Conservation (phyloP, 2,888 invertebrate genomes). For the Polydrusus cervinus region DNA sequence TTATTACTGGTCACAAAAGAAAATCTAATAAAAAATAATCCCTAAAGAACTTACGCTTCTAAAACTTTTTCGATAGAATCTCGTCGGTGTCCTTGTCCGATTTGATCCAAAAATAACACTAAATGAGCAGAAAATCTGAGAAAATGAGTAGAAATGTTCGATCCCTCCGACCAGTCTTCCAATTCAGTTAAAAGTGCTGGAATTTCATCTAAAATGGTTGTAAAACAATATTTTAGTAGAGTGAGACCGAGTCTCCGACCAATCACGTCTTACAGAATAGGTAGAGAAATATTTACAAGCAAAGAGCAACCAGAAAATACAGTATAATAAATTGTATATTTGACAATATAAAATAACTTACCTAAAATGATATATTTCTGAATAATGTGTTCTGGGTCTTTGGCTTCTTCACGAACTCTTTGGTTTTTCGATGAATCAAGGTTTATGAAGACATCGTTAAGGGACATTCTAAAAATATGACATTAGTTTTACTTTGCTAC, state of each 20-base stretch:
- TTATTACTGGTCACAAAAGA: neutral
- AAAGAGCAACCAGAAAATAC: no score
- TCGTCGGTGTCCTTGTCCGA: constrained; percentile 82
- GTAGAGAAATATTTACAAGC: no score
- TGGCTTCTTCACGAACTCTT: constrained; percentile 75
- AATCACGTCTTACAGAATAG: no score
- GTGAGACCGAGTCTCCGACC: no score
- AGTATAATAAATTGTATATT: no score
- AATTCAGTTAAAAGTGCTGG: constrained; percentile 82
- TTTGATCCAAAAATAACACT: constrained; percentile 85
- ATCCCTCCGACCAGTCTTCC: constrained; percentile 77
- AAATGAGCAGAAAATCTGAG: constrained; percentile 90
- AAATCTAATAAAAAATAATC: no score
- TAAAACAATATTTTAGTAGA: no score
- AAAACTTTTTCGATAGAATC: constrained; percentile 84
- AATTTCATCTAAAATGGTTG: constrained; percentile 79
- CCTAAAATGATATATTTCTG: constrained; percentile 85
- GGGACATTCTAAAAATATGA: constrained; percentile 74
- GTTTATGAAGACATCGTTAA: constrained; percentile 81
- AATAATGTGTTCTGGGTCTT: constrained; percentile 82
- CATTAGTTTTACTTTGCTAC: no score
- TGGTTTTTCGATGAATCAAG: constrained; percentile 77
- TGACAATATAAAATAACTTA: no score
- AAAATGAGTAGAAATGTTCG: constrained; percentile 74
- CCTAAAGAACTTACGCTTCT: constrained; percentile 79